Conservation (phyloP, 2,888 invertebrate species). For the Incurvaria masculella region DNA sequence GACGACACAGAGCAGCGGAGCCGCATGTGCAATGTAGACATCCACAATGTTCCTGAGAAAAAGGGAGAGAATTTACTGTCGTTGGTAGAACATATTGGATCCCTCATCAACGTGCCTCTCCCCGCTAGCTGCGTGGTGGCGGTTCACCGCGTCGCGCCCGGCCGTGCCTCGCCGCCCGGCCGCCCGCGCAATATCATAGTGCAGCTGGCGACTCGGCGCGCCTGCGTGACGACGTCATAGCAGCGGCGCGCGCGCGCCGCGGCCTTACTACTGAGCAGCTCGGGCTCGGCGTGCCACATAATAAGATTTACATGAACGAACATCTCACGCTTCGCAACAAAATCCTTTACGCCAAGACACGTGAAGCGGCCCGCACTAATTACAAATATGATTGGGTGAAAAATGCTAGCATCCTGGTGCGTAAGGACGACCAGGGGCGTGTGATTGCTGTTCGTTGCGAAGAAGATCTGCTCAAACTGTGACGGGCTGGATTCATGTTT, state of each 20-base stretch:
- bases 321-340: too few species aligned
- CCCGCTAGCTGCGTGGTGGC: neutral
- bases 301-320: too few species aligned
- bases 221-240: slow-evolving; percentile 7
- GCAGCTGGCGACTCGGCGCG: slow-evolving; percentile 7
- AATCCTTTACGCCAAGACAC: too few species aligned
- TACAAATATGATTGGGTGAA: neutral
- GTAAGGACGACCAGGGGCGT: neutral
- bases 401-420: neutral
- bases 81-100: slow-evolving; percentile 1
- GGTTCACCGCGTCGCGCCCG: slow-evolving; percentile 6
- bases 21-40: slow-evolving; percentile 7
- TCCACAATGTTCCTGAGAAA: slow-evolving; percentile 10
- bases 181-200: slow-evolving; percentile 12
- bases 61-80: slow-evolving; percentile 6
- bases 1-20: slow-evolving; percentile 3
- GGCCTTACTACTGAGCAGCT: slow-evolving; percentile 3
- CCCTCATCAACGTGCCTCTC: neutral
- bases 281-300: too few species aligned
- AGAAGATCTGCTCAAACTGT: neutral
- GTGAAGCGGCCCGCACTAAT: neutral
- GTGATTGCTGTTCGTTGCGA: neutral
- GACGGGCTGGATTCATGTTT: too few species aligned
- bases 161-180: neutral
- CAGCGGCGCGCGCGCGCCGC: slow-evolving; percentile 7